These are phyloP conservation scores for Rhinophrynus dorsalis DNA, from an alignment of 2,797 vertebrate genomes.

Conservation along the genomic window DNA sequence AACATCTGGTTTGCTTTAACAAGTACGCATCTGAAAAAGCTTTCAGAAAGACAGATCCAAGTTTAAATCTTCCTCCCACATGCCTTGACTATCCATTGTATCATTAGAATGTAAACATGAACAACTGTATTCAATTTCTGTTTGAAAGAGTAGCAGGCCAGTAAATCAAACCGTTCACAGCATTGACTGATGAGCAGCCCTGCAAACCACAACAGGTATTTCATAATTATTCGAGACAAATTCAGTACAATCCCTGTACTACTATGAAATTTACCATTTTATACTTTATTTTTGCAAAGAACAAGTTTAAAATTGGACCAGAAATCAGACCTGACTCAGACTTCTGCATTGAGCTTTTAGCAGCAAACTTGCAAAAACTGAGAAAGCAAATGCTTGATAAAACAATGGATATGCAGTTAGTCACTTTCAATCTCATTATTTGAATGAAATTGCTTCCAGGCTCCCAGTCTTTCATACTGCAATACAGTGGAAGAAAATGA, in stretches of 20 bases:
- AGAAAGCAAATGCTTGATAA: conserved; percentile 62
- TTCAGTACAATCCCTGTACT: conserved; percentile 53
- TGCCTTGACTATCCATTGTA: conserved; percentile 61
- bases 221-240: conserved; percentile 58
- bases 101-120: conserved; percentile 50
- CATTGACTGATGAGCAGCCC: conserved; percentile 57
- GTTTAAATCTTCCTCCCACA: conserved; percentile 58
- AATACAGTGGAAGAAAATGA: conserved; percentile 73
- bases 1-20: too few species aligned
- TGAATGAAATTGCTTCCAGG: conserved; percentile 59
- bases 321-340: conserved; percentile 66
- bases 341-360: conserved; percentile 56
- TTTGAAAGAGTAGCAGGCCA: conserved; percentile 63
- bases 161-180: conserved; percentile 57
- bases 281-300: conserved; percentile 57
- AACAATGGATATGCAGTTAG: conserved; percentile 60
- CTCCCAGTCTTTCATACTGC: conserved; percentile 70
- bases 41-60: too few species aligned
- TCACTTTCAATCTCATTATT: conserved; percentile 66
- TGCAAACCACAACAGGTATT: conserved; percentile 64
- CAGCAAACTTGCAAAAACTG: conserved; percentile 62
- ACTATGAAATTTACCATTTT: conserved; percentile 61
- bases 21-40: too few species aligned
- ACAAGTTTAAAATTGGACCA: conserved; percentile 56
- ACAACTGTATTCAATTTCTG: conserved; percentile 60